Conservation (phyloP, 2,113 vertebrate species). For the Notiomystis cincta region DNA sequence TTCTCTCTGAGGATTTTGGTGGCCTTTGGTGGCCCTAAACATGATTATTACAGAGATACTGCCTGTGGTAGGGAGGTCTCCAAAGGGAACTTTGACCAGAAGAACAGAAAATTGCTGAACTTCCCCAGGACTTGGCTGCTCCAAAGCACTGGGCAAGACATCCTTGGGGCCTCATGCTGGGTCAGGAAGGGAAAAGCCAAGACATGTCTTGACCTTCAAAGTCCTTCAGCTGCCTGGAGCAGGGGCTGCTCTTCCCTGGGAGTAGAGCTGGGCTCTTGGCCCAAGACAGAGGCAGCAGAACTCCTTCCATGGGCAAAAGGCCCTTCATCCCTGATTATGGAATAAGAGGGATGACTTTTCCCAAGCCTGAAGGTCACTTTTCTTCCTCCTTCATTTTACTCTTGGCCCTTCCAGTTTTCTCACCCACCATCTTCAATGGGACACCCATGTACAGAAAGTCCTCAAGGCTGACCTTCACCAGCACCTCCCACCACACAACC, state of each 20-base stretch:
- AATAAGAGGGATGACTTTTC: neutral
- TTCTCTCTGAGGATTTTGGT: neutral
- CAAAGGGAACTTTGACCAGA: neutral
- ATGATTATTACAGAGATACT: neutral
- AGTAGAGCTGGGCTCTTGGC: neutral
- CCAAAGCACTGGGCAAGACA: neutral
- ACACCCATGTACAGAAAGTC: fast-evolving
- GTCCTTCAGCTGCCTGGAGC: neutral
- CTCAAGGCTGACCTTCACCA: neutral
- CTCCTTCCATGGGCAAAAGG: neutral
- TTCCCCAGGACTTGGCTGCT: neutral
- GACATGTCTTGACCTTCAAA: neutral
- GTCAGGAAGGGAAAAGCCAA: neutral
- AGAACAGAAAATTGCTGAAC: neutral
- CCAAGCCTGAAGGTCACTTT: neutral
- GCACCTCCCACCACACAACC: neutral
- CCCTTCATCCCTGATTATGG: neutral
- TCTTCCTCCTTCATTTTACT: neutral
- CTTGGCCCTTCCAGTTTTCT: neutral
- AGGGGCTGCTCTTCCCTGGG: neutral
- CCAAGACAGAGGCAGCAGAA: neutral
- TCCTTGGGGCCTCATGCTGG: neutral
- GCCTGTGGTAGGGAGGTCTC: neutral
- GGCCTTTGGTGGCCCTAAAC: neutral
- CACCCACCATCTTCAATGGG: neutral